Conservation (phyloP, 2,797 vertebrate species). For the Capromys pilorides region DNA sequence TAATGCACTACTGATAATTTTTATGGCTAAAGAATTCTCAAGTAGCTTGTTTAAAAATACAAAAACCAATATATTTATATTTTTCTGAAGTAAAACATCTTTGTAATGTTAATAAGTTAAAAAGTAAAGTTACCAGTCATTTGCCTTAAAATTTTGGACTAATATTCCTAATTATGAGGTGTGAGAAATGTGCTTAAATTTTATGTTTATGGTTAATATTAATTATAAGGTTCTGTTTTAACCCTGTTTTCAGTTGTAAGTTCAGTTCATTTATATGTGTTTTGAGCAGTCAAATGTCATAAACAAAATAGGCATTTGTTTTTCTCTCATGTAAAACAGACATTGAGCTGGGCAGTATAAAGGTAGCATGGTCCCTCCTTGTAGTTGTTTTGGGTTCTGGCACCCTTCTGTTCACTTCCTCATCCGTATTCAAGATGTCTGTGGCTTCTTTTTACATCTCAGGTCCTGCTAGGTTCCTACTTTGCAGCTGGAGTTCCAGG, state of each 20-base stretch:
- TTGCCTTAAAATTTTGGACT: slow-evolving; percentile 29
- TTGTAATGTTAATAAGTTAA: background rate
- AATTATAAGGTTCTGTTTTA: background rate
- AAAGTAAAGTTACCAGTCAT: slow-evolving; percentile 31
- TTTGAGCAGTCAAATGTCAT: background rate
- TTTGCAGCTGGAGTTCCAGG: background rate
- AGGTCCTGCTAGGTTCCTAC: background rate
- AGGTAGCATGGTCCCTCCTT: background rate
- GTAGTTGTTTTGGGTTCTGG: background rate
- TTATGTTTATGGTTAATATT: background rate
- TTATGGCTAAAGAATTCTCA: background rate
- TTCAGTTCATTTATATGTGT: background rate
- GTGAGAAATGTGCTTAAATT: background rate
- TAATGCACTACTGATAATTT: background rate
- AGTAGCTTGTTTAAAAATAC: background rate
- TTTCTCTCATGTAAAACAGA: background rate
- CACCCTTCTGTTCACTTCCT: background rate
- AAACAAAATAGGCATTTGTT: background rate
- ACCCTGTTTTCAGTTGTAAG: background rate
- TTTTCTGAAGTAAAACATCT: slow-evolving; percentile 22
- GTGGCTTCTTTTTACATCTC: background rate
- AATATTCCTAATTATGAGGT: background rate
- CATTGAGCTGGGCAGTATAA: background rate
- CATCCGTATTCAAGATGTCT: background rate
- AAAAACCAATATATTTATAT: background rate